These are phyloP conservation scores for Pseudoips prasinana DNA, from an alignment of 2,888 invertebrate species.

Conservation along the genomic window DNA sequence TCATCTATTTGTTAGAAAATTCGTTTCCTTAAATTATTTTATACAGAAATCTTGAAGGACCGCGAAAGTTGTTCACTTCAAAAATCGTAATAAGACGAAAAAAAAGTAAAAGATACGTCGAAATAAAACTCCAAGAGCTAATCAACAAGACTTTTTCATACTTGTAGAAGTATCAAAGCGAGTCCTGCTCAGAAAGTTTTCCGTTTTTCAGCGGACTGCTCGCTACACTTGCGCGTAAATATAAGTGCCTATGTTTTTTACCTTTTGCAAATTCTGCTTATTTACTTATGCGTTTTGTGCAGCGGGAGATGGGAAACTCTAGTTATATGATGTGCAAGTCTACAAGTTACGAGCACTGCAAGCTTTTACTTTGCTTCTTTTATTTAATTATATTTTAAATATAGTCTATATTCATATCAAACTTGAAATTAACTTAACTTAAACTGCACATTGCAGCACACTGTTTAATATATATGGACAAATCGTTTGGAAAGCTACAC, in stretches of 20 bases:
- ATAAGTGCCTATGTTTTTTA: slow-evolving; percentile 39
- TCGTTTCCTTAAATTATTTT: slow-evolving; percentile 36
- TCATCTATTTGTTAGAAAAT: slow-evolving; percentile 40
- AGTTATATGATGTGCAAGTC: too few species aligned
- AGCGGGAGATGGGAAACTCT: too few species aligned
- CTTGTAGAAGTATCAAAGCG: slow-evolving; percentile 64
- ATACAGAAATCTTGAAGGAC: slow-evolving; percentile 42
- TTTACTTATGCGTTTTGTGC: slow-evolving; percentile 16
- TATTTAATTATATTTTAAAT: too few species aligned
- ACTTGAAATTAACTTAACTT: too few species aligned
- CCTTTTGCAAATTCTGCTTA: slow-evolving; percentile 42
- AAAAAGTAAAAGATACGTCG: slow-evolving; percentile 51
- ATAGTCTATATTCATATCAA: too few species aligned
- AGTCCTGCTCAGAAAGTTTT: slow-evolving; percentile 57
- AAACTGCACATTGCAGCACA: too few species aligned
- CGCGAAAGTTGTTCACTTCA: slow-evolving; percentile 37
- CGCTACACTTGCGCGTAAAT: slow-evolving; percentile 40
- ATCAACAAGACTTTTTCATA: slow-evolving; percentile 68
- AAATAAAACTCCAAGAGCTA: slow-evolving; percentile 62
- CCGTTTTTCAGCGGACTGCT: slow-evolving; percentile 41
- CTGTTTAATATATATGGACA: too few species aligned
- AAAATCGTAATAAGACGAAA: slow-evolving; percentile 51
- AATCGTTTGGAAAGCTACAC: too few species aligned
- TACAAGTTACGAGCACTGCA: too few species aligned
- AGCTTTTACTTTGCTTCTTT: too few species aligned